Base-by-base conservation (phyloP, 1,140 invertebrate genomes). In the Drosophila kanapiae region DNA sequence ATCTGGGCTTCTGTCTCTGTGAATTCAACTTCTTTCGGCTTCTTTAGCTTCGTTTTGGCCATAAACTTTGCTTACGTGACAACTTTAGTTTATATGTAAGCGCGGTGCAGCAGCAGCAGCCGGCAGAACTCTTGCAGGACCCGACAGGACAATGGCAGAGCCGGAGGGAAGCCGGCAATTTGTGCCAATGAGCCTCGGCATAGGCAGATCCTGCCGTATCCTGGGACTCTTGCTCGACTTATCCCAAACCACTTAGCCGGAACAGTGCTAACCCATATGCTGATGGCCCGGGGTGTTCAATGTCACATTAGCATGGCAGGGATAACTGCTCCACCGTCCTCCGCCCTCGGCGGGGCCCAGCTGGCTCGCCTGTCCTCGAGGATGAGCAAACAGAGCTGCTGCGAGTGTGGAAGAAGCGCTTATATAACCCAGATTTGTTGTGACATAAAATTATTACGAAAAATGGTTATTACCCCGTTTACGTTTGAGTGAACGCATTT, bases 381-480 rank as follows among this genome's bases (percentile, higher is more conserved):
- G 47, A 42, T 49, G 38, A 53, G 72, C 72, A 77, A 45, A 69
- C 61, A 75, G 31, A 72, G 31, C 67, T 64, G 45, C 45, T 54
- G 40, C 48, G 63, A 64, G 63, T 69, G 75, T 56, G 64, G 59
- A 37, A 65, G 75, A 60, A 75, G 49, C 56, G 82, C 57, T 70
- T 79, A 78, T 75, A 72, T 91, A 91, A 88, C 88, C 88, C 71
- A 91, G 88, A 91, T 88, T 88, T 88, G 84, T 84, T 88, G 75
- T 88, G 84, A 90, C 84, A 88, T 88, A 85, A 91, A 91, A 91
- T 91, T 91, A 91, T 91, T 91, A 88, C 88, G 84, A 91, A 91
- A 91, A 91, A 91, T 91, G 81, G 81, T 91, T 91, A 91, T 91
- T 91, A 91, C 88, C 90, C 82, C 88, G 90, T 91, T 91, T 91